Conservation (phyloP, 2,113 vertebrate genomes). For the Zosterops pallidus region DNA sequence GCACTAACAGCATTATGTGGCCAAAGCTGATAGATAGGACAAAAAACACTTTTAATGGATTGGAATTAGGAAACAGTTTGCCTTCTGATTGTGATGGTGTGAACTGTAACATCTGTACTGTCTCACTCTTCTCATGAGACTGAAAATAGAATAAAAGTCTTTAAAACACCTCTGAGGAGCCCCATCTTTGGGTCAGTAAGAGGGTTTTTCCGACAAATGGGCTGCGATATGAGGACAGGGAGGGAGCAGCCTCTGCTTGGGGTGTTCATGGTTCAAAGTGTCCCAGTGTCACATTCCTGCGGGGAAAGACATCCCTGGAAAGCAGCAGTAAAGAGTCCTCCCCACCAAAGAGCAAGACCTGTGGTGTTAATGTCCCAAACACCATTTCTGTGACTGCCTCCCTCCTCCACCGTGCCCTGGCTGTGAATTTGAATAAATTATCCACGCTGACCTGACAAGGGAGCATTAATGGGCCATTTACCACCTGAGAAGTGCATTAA, state of each 20-base stretch:
- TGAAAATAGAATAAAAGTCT: neutral
- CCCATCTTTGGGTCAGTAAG: neutral
- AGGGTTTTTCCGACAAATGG: neutral
- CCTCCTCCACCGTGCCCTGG: neutral
- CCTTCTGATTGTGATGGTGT: no score
- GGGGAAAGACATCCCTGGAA: neutral
- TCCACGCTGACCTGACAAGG: neutral
- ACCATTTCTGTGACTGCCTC: neutral
- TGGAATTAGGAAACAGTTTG: no score
- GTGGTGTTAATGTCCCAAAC: neutral
- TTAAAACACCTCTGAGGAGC: neutral
- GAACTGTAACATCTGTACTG: no score
- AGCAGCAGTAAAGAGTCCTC: neutral
- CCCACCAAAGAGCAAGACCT: neutral
- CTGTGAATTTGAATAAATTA: slow-evolving; percentile 13
- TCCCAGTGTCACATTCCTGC: neutral
- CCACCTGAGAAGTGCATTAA: slow-evolving; percentile 50
- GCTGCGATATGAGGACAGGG: neutral
- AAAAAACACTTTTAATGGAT: no score
- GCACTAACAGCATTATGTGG: no score
- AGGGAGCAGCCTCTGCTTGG: neutral
- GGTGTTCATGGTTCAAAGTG: neutral
- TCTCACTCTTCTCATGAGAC: neutral
- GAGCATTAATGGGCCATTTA: slow-evolving; percentile 49
- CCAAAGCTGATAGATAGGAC: no score